Percentiles rank a stretch among this genome's conserved stretches.
These are phyloP conservation scores for Eupristina koningsbergeri DNA, from an alignment of 1,140 invertebrate genomes.

Conservation along the genomic window DNA sequence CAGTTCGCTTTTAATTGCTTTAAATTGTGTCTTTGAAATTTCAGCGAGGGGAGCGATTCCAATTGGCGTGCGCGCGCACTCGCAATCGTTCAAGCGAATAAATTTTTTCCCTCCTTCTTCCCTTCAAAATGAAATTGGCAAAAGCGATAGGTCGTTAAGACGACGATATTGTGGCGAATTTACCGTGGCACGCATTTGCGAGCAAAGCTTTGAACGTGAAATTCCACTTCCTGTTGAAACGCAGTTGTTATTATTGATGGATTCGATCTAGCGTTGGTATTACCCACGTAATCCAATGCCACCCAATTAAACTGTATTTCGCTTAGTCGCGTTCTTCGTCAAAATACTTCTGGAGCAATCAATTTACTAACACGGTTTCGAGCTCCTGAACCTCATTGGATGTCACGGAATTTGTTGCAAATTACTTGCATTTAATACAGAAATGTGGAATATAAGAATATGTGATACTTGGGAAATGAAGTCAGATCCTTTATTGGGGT, in stretches of 20 bases:
- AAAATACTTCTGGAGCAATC: not conserved
- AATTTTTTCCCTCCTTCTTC: not conserved
- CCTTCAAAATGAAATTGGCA: not conserved
- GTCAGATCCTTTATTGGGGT: too few species aligned
- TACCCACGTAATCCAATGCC: slow-evolving; percentile 64
- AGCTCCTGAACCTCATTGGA: not conserved
- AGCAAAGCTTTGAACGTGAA: slow-evolving; percentile 43
- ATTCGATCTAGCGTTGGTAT: slow-evolving; percentile 56
- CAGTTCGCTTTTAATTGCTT: not conserved
- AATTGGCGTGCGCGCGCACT: not conserved
- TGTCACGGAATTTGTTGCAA: not conserved
- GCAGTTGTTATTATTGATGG: slow-evolving; percentile 45
- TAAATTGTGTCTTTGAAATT: slow-evolving; percentile 27
- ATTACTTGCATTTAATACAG: not conserved
- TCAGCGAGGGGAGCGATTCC: too few species aligned
- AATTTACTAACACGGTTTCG: not conserved
- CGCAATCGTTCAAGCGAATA: not conserved
- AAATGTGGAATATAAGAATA: too few species aligned
- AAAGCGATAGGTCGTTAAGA: slow-evolving; percentile 2
- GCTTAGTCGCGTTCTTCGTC: slow-evolving; percentile 58
- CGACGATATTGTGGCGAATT: slow-evolving; percentile 21
- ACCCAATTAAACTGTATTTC: slow-evolving; percentile 63
- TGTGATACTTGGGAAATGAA: too few species aligned
- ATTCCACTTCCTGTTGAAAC: slow-evolving; percentile 54
- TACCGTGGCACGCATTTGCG: slow-evolving; percentile 31